Conservation (phyloP, 2,113 vertebrate species). For the Periophthalmus modestus region DNA sequence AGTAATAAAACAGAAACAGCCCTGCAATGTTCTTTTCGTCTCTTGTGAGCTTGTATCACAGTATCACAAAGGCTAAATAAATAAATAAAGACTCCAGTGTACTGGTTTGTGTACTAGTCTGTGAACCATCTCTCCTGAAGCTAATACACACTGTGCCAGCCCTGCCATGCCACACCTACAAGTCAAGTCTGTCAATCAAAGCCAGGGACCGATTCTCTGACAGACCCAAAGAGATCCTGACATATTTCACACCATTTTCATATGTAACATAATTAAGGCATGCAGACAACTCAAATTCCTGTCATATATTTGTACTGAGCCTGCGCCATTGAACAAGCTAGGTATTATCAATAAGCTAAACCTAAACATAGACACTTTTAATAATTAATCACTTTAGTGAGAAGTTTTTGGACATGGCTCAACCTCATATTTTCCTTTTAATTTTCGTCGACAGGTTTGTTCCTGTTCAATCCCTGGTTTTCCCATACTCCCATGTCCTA, state of each 20-base stretch:
- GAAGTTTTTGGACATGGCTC: conserved; percentile 51
- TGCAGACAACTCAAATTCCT: conserved; percentile 56
- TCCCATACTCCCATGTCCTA: conserved; percentile 61
- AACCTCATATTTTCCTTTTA: conserved; percentile 50
- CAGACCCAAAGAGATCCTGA: conserved; percentile 41
- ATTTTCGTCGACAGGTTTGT: conserved; percentile 48
- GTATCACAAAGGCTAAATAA: too few species aligned
- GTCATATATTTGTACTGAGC: conserved; percentile 63
- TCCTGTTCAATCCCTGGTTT: conserved; percentile 65
- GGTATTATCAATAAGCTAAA: conserved; percentile 62
- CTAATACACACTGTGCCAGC: conserved; percentile 27
- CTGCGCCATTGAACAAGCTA: conserved; percentile 62
- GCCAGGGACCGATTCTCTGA: conserved; percentile 40
- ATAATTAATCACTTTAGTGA: conserved; percentile 60
- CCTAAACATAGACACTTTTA: conserved; percentile 63
- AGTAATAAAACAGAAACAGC: conserved; percentile 28
- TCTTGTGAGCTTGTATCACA: conserved; percentile 25
- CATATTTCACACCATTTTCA: conserved; percentile 21
- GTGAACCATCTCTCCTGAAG: conserved; percentile 44
- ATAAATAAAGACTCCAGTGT: conserved; percentile 21
- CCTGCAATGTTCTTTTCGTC: conserved; percentile 20
- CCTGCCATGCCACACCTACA: conserved; percentile 34
- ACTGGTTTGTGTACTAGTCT: conserved; percentile 53
- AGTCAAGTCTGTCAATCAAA: conserved; percentile 9
- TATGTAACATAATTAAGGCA: conserved; percentile 42